phyloP scores from a whole-genome alignment of 2,797 vertebrate species.

The Sebastes itinus region DNA sequence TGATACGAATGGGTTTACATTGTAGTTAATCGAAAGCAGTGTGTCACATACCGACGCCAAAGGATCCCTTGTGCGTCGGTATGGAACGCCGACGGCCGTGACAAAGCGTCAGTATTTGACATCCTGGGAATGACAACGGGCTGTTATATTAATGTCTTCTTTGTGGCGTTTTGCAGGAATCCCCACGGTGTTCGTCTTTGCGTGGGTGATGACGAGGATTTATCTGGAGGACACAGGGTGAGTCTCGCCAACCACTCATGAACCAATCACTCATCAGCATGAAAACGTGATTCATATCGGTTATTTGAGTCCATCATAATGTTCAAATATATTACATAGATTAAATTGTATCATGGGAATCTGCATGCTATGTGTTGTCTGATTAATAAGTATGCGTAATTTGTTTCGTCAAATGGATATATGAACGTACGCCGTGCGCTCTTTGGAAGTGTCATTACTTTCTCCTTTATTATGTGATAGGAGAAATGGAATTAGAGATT shows the following conservation, averaged over 20 bases:
- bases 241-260: constrained; percentile 39
- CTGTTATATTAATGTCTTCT: background rate
- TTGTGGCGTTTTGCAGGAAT: constrained; percentile 77
- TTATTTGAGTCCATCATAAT: background rate
- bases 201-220: constrained; percentile 86
- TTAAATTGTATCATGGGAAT: background rate
- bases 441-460: background rate
- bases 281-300: background rate
- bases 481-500: background rate
- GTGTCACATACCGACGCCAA: too few species aligned
- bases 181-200: constrained; percentile 87
- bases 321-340: background rate
- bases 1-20: too few species aligned
- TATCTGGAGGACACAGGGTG: constrained; percentile 90
- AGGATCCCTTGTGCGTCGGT: too few species aligned
- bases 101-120: too few species aligned
- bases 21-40: too few species aligned
- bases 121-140: too few species aligned
- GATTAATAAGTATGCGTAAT: background rate
- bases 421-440: accelerated
- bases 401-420: background rate
- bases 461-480: background rate
- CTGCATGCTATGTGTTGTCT: background rate
- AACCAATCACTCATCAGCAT: background rate
- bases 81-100: too few species aligned